Conservation (phyloP, 2,888 invertebrate species). For the Sarcophaga carnaria region DNA sequence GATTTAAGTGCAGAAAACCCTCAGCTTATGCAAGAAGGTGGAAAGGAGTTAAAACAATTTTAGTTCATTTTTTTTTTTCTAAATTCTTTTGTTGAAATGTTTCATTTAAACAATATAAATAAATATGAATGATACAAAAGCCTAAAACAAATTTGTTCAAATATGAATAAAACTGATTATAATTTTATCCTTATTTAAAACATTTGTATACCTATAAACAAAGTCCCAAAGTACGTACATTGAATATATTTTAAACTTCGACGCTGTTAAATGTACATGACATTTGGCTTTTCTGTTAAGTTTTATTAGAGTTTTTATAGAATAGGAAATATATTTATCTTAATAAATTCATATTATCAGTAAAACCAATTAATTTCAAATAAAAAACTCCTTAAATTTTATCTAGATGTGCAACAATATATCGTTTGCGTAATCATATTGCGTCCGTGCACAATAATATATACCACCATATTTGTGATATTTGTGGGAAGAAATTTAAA, state of each 20-base stretch:
- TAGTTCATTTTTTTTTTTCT: not conserved
- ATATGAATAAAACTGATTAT: not conserved
- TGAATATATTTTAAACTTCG: too few relatives aligned
- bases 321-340: not conserved
- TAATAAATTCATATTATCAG: not conserved
- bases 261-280: too few relatives aligned
- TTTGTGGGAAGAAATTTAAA: slow-evolving; percentile 78
- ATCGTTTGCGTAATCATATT: slow-evolving; percentile 76
- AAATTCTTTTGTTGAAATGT: not conserved
- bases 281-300: too few relatives aligned
- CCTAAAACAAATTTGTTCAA: not conserved
- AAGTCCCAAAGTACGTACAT: too few relatives aligned
- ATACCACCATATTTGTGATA: slow-evolving; percentile 77
- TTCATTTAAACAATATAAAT: not conserved
- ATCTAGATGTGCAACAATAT: slow-evolving; percentile 75
- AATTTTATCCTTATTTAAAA: too few relatives aligned
- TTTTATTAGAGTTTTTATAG: not conserved
- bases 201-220: too few relatives aligned
- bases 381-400: slow-evolving; percentile 64
- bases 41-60: slow-evolving; percentile 25
- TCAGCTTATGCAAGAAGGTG: slow-evolving; percentile 7
- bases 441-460: slow-evolving; percentile 78
- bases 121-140: not conserved
- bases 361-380: not conserved
- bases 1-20: slow-evolving; percentile 52